phyloP scores from a whole-genome alignment of 1,140 invertebrate genomes.

The Drosophila nasuta region DNA sequence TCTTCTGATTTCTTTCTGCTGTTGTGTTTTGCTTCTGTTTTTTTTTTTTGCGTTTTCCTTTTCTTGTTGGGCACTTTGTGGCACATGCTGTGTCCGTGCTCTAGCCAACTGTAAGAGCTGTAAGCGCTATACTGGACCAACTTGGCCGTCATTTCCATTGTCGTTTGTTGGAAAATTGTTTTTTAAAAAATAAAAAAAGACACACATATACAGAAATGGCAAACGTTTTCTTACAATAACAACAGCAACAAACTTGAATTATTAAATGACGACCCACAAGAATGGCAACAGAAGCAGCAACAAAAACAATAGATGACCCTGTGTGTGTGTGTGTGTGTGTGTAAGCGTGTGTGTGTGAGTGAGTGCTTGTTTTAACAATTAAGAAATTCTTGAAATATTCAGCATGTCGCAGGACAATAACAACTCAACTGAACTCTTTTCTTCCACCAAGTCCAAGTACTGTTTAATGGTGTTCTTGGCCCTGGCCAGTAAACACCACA shows the following conservation, averaged over 20 bases:
- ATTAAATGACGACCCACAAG: conserved; percentile 66
- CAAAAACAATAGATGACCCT: conserved; percentile 29
- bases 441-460: conserved; percentile 19
- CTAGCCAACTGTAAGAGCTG: conserved; percentile 40
- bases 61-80: conserved; percentile 56
- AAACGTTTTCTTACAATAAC: conserved; percentile 49
- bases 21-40: neutral
- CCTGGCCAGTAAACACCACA: conserved; percentile 11
- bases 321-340: conserved; percentile 1
- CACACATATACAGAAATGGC: conserved; percentile 22
- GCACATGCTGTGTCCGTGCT: conserved; percentile 69
- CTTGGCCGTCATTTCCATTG: conserved; percentile 67
- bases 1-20: conserved; percentile 43
- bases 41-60: neutral
- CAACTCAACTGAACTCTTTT: conserved; percentile 31
- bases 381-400: conserved; percentile 75
- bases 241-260: conserved; percentile 60
- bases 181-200: conserved; percentile 68
- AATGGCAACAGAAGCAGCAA: conserved; percentile 41
- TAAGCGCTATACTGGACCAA: conserved; percentile 39
- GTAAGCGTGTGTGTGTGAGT: conserved; percentile 5
- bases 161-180: conserved; percentile 72
- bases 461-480: conserved; percentile 40
- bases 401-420: conserved; percentile 48
- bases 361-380: conserved; percentile 65